These are phyloP conservation scores for Silurus glanis DNA, from an alignment of 2,113 vertebrate species.

Conservation along the genomic window DNA sequence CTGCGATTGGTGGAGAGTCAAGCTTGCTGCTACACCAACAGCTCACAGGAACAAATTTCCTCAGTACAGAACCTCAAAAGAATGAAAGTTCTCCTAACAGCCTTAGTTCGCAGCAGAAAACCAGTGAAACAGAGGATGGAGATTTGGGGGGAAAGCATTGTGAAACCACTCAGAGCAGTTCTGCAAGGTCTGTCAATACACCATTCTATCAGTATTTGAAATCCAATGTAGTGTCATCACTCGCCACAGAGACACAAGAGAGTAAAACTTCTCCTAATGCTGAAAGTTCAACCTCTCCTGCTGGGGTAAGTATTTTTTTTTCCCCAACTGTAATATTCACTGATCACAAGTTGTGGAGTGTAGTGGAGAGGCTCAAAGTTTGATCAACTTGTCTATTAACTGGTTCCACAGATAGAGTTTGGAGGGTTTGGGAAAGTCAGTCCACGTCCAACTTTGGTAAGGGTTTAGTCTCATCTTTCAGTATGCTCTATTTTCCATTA, in stretches of 20 bases:
- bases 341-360: background rate
- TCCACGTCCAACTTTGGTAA: conserved; percentile 55
- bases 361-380: background rate
- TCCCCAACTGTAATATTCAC: background rate
- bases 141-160: background rate
- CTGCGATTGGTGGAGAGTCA: background rate
- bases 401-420: conserved; percentile 45
- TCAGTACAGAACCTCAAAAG: background rate
- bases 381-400: background rate
- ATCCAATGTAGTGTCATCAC: conserved; percentile 6
- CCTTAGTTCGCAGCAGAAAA: background rate
- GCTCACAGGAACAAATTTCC: background rate
- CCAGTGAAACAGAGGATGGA: background rate
- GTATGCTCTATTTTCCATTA: background rate
- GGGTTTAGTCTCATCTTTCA: background rate
- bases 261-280: background rate
- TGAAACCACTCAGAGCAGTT: background rate
- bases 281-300: background rate
- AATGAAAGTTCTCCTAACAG: background rate
- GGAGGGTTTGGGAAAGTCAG: conserved; percentile 35
- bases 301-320: conserved; percentile 35
- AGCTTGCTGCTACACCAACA: background rate
- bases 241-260: background rate
- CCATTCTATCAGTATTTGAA: conserved; percentile 58
- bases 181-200: background rate